A percentile compares a stretch with the other conserved stretches of the same genome.
phyloP scores from a whole-genome alignment of 1,140 invertebrate species.

The Ceratina calcarata region DNA sequence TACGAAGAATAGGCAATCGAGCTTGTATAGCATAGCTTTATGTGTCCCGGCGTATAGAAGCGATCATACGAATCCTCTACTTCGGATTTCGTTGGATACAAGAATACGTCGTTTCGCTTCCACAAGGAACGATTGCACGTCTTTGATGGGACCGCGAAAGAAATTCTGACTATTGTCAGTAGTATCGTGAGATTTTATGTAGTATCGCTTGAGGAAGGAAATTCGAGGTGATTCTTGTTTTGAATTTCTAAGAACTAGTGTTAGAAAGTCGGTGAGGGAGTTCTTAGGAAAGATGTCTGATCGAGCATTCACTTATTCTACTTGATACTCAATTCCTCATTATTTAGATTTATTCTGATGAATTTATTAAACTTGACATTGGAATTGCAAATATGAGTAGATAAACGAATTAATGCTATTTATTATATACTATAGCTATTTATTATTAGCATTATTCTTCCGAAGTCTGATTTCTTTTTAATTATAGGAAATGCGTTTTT shows the following conservation, averaged over 20 bases:
- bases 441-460: no score
- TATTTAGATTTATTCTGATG: no score
- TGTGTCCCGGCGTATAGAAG: slow-evolving; percentile 9
- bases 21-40: slow-evolving; percentile 12
- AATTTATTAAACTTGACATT: no score
- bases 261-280: neutral
- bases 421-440: no score
- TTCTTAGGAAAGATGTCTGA: neutral
- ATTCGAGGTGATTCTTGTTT: neutral
- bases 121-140: neutral
- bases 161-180: neutral
- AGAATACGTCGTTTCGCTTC: neutral
- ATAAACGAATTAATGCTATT: no score
- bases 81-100: neutral
- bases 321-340: neutral
- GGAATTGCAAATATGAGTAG: no score
- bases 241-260: neutral
- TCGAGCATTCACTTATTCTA: neutral
- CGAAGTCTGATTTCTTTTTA: no score
- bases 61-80: slow-evolving; percentile 3
- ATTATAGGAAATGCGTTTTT: no score
- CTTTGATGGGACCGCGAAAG: neutral
- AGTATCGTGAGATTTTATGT: slow-evolving; percentile 23
- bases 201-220: neutral
- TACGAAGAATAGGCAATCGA: slow-evolving; percentile 27